Evolutionary conservation across 2,113 vertebrate species (phyloP), one percentile per base, ranked within the genome.

Genomic region (Ictalurus punctatus): DNA sequence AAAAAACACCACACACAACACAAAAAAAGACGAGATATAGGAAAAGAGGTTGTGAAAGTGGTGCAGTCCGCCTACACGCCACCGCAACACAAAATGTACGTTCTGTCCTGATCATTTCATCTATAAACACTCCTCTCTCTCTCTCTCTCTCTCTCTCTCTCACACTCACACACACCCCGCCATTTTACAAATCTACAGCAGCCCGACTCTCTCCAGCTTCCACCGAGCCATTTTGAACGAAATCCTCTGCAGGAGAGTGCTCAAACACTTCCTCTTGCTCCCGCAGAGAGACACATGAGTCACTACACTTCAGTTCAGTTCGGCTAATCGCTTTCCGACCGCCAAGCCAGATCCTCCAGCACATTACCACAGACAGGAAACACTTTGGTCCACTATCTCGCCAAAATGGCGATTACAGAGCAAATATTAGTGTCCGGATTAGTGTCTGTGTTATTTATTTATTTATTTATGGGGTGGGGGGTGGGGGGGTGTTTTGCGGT

Each of bases 41-140:
- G 90, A 88, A 86, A 74, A 87, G 88, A 88, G 91, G 91, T 90
- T 84, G 92, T 87, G 91, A 5, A 93, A 92, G 92, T 91, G 89
- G 87, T 40, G 73, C 81, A 84, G 93, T 89, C 94, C 94, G 92
- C 94, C 94, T 93, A 94, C 93, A 93, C 84, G n/a, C 84, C 86
- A 82, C 89, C 92, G 91, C 93, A 94, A 89, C 90, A 93, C 93
- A 93, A 95, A 94, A 92, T 93, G 95, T 93, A 95, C 93, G 91
- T 91, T 91, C 91, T 94, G 93, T 95, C 94, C 93, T 84, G 58
- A 92, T 90, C 84, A 89, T 92, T 84, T 92, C 87, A 92, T 94
- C 92, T 90, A 92, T 94, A 91, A 92, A 90, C 63, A 92, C 90
- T 93, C 91, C 73, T 89, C 85, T 90, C 85, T 84, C 90, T 17